phyloP scores from a whole-genome alignment of 30 jellyfish, hydroid and myxozoan species.

The Aurelia sp. region DNA sequence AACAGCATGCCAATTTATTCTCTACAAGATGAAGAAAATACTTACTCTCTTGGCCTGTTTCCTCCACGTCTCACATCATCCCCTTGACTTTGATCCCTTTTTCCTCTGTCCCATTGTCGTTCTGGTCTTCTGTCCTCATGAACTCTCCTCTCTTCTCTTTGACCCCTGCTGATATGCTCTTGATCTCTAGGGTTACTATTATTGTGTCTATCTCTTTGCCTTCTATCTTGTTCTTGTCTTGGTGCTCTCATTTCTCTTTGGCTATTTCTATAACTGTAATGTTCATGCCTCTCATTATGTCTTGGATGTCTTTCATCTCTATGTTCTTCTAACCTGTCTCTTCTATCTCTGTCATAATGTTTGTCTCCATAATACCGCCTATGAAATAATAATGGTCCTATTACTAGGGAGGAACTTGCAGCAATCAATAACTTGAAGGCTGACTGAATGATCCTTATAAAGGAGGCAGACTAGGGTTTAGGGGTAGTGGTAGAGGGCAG shows the following conservation, averaged over 20 bases:
- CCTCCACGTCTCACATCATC: neutral
- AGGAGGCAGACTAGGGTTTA: too few relatives aligned
- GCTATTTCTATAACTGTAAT: neutral
- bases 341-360: neutral
- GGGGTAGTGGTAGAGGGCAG: too few relatives aligned
- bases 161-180: neutral
- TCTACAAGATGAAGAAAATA: neutral
- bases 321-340: neutral
- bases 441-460: too few relatives aligned
- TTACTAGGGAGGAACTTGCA: too few relatives aligned
- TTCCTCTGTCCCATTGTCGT: conserved; percentile 46
- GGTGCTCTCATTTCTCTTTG: neutral
- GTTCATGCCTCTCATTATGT: neutral
- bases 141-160: conserved; percentile 1
- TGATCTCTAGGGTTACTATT: too few relatives aligned
- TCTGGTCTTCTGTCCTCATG: conserved; percentile 1
- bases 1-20: neutral
- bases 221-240: neutral
- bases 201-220: neutral
- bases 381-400: too few relatives aligned
- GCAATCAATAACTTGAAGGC: too few relatives aligned
- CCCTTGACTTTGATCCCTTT: neutral
- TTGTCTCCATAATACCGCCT: neutral
- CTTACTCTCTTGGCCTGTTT: conserved; percentile 29
- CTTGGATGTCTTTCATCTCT: conserved; percentile 5